Evolutionary conservation across 2,888 invertebrate genomes (phyloP).

Genomic region (Plagiodera versicolora): DNA sequence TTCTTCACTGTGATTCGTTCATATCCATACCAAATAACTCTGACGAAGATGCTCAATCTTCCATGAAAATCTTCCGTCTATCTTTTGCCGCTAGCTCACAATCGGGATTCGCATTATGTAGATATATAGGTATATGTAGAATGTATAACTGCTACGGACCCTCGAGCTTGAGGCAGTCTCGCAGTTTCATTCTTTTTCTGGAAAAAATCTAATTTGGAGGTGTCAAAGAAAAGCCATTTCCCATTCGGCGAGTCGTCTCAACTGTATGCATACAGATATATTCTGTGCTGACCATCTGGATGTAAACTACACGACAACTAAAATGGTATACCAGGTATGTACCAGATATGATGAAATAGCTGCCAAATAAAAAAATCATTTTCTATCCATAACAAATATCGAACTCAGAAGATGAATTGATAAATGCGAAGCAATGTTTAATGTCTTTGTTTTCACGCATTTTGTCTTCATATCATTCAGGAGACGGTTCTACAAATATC

Average conservation of each 20-base stretch:
- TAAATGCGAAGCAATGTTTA: too few species aligned
- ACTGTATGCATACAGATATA: conserved; percentile 52
- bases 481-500: too few species aligned
- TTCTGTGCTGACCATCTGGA: conserved; percentile 50
- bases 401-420: too few species aligned
- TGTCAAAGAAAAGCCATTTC: conserved; percentile 59
- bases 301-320: conserved; percentile 27
- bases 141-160: conserved; percentile 29
- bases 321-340: too few species aligned
- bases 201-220: conserved; percentile 58
- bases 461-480: too few species aligned
- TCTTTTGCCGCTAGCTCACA: conserved; percentile 39
- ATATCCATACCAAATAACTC: too few species aligned
- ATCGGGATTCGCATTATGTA: conserved; percentile 42
- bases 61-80: background rate
- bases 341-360: too few species aligned
- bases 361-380: too few species aligned
- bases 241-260: conserved; percentile 53
- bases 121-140: conserved; percentile 14
- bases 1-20: too few species aligned
- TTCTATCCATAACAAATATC: too few species aligned
- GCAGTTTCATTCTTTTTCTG: conserved; percentile 47
- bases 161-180: conserved; percentile 31
- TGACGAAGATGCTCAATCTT: background rate
- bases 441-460: too few species aligned